Evolutionary conservation across 2,797 vertebrate species (phyloP), one percentile per base, ranked within the genome.

Genomic region (Sarcophilus harrisii): DNA sequence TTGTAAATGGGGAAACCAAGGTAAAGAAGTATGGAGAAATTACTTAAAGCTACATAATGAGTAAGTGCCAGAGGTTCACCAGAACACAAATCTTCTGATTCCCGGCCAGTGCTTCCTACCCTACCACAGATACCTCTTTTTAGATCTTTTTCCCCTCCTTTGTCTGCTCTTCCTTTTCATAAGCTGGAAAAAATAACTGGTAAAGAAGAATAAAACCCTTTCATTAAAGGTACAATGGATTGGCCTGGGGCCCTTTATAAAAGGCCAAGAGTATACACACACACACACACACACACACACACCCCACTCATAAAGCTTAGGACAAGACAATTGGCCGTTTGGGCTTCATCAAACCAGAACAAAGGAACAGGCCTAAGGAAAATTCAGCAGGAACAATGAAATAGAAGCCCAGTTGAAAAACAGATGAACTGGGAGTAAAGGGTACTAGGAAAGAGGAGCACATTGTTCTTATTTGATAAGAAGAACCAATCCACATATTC

Each of bases 211-310:
- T 94, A 97, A 97, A 97, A 93, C 2, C 94, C 96, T 96, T 97
- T 97, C 92, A 95, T 97, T 32, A 92, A 96, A 81, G 93, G 58
- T 89, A 98, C 97, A 98, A 98, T 96, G 97, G 91, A 73, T 55
- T 66, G 92, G 73, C 96, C 90, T 96, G 90, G 66, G 93, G 91
- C 66, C 95, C 92, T 87, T 87, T 87, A 38, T 87, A 87, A 87
- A 87, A 87, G 73, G 73, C 1, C 9, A 8, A 45, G 38, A 18
- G 12, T 3, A 38, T 3, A 24, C 14, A 66, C 62, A n/a, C 14
- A 32, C 4, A 49, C 30, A 66, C 32, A 18, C 62, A 54, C 29
- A 93, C 93, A 93, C 54, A 95, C 60, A 24, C 73, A 45, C 38
- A 55, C 11, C 59, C 60, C 94, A 90, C 91, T 94, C 32, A 66